Evolutionary conservation across 2,797 vertebrate genomes (phyloP), one percentile per base, ranked within the genome.

Genomic region (Protosalanx chinensis): DNA sequence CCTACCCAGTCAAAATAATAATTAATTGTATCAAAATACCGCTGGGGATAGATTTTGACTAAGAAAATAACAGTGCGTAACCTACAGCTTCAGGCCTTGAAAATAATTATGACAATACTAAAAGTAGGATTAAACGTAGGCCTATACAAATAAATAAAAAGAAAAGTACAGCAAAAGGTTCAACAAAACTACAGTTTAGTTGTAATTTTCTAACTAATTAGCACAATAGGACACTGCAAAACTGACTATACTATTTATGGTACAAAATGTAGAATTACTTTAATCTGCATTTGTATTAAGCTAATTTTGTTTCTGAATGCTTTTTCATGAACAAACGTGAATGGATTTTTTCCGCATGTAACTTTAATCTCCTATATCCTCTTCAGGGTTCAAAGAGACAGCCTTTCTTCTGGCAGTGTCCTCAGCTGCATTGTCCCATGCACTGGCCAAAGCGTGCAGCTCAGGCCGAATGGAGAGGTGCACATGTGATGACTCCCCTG

Each of bases 381-480:
- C 65, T 0, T 59, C 88, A 99, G 98, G 96, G 18, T 98, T 99
- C 83, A 98, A 98, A 89, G 98, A 99, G 86, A 98, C 97, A 0
- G 96, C 97, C 29, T 98, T 99, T 87, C 93, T 99, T 30, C 93
- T 96, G 3, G 96, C 98, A 0, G 93, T 98, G 83, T 99, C 98
- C 12, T 91, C 97, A 0, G 97, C 98, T 0, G 96, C 96, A 0
- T 86, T 99, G 71, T 96, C 96, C 0, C 98, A 99, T 65, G 93
- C 97, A 0, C 86, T 99, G 71, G 98, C 98, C 82, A 95, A 97
- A 75, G 98, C 98, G 0, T 99, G 98, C 85, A 99, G 98, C 29
- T 97, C 96, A 0, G 98, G 98, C 5, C 94, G 97, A 23, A 98
- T 99, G 97, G 98, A 99, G 87, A 93, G 98, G 71, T 99, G 98